phyloP scores from a whole-genome alignment of 2,113 vertebrate species.

The Psophia crepitans region DNA sequence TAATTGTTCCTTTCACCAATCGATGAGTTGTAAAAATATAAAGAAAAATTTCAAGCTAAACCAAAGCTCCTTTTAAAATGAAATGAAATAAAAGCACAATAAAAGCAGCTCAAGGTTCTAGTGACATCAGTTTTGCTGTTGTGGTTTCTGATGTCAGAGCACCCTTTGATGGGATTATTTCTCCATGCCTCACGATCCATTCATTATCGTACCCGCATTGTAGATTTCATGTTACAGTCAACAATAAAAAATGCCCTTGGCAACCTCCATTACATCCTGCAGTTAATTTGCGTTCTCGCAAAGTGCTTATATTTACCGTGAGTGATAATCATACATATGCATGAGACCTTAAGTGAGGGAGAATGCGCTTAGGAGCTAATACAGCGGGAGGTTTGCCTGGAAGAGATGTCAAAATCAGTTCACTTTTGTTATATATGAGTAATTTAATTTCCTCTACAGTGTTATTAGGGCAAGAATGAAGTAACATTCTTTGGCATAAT shows the following conservation, averaged over 20 bases:
- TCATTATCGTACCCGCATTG: not conserved
- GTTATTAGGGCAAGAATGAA: constrained; percentile 66
- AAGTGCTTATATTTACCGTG: constrained; percentile 60
- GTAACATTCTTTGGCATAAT: constrained; percentile 56
- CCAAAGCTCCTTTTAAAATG: not conserved
- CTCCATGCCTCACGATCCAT: not conserved
- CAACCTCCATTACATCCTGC: constrained; percentile 42
- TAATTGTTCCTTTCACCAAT: constrained; percentile 1
- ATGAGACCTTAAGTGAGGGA: constrained; percentile 61
- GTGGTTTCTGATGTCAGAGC: constrained; percentile 12
- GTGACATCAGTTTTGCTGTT: constrained; percentile 1
- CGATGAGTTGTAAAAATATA: not conserved
- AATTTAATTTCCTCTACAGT: constrained; percentile 67
- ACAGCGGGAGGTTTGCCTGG: constrained; percentile 27
- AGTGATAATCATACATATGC: constrained; percentile 63
- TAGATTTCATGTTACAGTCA: constrained; percentile 26
- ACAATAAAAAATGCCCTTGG: constrained; percentile 41
- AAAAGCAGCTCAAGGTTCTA: not conserved
- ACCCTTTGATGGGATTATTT: constrained; percentile 26
- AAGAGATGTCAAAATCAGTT: constrained; percentile 67
- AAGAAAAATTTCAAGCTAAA: not conserved
- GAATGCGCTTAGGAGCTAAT: constrained; percentile 30
- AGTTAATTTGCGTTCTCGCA: constrained; percentile 19
- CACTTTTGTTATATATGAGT: constrained; percentile 56
- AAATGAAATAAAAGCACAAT: not conserved